These are phyloP conservation scores for Malurus melanocephalus DNA, from an alignment of 2,113 vertebrate genomes.

Conservation along the genomic window DNA sequence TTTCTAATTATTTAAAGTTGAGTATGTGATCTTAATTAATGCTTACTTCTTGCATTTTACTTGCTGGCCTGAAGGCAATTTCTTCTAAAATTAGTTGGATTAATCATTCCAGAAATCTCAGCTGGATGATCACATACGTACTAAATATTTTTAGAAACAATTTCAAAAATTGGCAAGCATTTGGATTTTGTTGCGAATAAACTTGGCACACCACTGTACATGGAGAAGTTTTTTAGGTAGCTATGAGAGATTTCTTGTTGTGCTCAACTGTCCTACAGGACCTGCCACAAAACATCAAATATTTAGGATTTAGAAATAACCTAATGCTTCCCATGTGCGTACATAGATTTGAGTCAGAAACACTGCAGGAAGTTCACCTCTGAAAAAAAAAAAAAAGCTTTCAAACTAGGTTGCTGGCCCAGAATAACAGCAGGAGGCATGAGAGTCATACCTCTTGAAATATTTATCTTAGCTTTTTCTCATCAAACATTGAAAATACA, in stretches of 20 bases:
- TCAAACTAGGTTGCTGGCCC: not conserved
- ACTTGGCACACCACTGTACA: not conserved
- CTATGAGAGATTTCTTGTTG: not conserved
- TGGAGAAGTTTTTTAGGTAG: not conserved
- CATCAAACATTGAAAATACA: not conserved
- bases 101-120: not conserved
- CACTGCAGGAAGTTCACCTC: not conserved
- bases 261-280: not conserved
- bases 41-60: not conserved
- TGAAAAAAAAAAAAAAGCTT: not conserved
- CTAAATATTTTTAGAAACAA: not conserved
- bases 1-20: not conserved
- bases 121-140: not conserved
- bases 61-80: not conserved
- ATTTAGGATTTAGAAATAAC: not conserved
- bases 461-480: constrained; percentile 37
- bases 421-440: not conserved
- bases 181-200: not conserved
- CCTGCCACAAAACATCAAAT: not conserved
- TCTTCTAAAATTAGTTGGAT: not conserved
- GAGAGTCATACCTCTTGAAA: not conserved
- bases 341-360: not conserved
- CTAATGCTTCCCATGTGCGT: not conserved
- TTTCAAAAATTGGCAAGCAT: not conserved
- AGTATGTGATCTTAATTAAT: not conserved